A percentile compares a stretch with the other conserved stretches of the same genome.
These are phyloP conservation scores for Brevimyrus niger DNA, from an alignment of 2,113 vertebrate genomes.

Conservation along the genomic window DNA sequence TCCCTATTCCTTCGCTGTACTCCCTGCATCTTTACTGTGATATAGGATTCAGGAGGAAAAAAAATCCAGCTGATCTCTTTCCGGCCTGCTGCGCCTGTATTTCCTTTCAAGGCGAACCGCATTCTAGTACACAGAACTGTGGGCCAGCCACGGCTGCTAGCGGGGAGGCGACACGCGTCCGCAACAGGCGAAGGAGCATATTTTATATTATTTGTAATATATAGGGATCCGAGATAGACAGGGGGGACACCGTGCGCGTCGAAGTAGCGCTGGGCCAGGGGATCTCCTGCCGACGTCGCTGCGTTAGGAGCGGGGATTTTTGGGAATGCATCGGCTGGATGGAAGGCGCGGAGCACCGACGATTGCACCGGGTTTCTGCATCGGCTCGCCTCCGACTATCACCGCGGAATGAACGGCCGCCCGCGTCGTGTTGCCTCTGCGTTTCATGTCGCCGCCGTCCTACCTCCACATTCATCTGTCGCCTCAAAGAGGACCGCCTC, in stretches of 20 bases:
- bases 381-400: constrained; percentile 19
- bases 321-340: constrained; percentile 30
- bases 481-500: neutral
- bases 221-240: constrained; percentile 22
- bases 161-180: neutral
- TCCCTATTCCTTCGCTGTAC: constrained; percentile 11
- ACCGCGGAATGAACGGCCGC: constrained; percentile 14
- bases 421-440: neutral
- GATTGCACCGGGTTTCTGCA: constrained; percentile 26
- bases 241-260: constrained; percentile 2
- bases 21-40: constrained; percentile 34
- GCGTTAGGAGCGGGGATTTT: constrained; percentile 2
- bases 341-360: constrained; percentile 34
- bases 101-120: constrained; percentile 56
- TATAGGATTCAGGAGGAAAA: constrained; percentile 21
- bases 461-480: constrained; percentile 1
- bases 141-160: neutral
- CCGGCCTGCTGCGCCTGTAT: constrained; percentile 63
- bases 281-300: constrained; percentile 19
- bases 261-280: neutral
- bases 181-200: constrained; percentile 3
- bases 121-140: constrained; percentile 26
- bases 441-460: constrained; percentile 3
- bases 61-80: constrained; percentile 56
- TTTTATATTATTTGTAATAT: neutral